These are phyloP conservation scores for Diogma glabrata DNA, from an alignment of 2,888 invertebrate genomes.

Conservation along the genomic window DNA sequence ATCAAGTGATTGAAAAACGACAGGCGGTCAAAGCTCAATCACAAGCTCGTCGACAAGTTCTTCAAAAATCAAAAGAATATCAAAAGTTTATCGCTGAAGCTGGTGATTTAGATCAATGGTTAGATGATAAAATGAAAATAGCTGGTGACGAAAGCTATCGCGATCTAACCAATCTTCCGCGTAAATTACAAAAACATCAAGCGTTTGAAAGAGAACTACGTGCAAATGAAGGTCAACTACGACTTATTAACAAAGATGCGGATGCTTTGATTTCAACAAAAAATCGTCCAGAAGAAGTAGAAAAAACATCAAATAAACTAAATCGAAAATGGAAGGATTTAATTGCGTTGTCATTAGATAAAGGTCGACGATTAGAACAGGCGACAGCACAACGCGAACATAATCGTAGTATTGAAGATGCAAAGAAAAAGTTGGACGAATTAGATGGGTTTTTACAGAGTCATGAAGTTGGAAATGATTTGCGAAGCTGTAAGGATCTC, in stretches of 20 bases:
- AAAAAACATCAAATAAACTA: conserved; percentile 51
- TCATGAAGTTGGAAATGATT: conserved; percentile 75
- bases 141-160: conserved; percentile 89
- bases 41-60: conserved; percentile 56
- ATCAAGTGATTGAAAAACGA: conserved; percentile 63
- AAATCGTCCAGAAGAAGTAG: conserved; percentile 58
- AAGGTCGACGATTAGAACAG: conserved; percentile 70
- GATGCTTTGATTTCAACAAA: conserved; percentile 59
- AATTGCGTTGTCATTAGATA: conserved; percentile 50
- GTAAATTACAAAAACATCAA: conserved; percentile 91
- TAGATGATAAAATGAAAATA: conserved; percentile 80
- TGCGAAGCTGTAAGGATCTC: conserved; percentile 82
- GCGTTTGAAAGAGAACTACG: conserved; percentile 91
- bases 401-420: conserved; percentile 76
- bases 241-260: conserved; percentile 72
- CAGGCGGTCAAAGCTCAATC: conserved; percentile 63
- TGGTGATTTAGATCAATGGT: conserved; percentile 81
- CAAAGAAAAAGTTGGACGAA: conserved; percentile 74
- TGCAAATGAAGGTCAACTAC: conserved; percentile 85
- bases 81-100: conserved; percentile 90
- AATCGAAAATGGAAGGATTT: conserved; percentile 70
- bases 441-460: conserved; percentile 67
- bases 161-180: conserved; percentile 77
- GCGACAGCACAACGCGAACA: conserved; percentile 74
- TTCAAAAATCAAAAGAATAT: conserved; percentile 77